These are phyloP conservation scores for Pemphredon lugubris DNA, from an alignment of 2,888 invertebrate genomes.

Conservation along the genomic window DNA sequence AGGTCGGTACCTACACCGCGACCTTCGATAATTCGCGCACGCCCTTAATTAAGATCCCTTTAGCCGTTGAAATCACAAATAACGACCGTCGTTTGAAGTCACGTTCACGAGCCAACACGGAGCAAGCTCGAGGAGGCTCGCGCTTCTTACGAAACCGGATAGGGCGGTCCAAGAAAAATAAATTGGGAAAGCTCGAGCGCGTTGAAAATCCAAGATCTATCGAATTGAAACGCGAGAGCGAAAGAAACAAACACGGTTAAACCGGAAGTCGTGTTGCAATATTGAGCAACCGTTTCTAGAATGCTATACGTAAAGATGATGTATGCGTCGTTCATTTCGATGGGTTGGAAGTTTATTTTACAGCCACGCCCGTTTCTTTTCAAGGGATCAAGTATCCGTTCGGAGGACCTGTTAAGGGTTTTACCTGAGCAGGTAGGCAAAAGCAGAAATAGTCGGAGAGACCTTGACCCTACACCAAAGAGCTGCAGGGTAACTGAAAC, in stretches of 20 bases:
- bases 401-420: slow-evolving; percentile 52
- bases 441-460: slow-evolving; percentile 57
- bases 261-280: too few relatives aligned
- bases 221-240: not conserved
- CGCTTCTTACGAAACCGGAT: slow-evolving; percentile 41
- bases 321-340: not conserved
- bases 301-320: too few relatives aligned
- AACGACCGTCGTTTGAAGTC: slow-evolving; percentile 13
- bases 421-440: slow-evolving; percentile 60
- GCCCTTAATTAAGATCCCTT: slow-evolving; percentile 1
- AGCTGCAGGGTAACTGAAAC: too few relatives aligned
- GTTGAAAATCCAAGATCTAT: not conserved
- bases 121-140: not conserved
- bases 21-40: not conserved
- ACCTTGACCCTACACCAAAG: slow-evolving; percentile 72
- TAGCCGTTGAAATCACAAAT: not conserved
- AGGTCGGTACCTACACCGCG: not conserved
- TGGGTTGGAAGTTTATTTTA: slow-evolving; percentile 4
- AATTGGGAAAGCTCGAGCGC: slow-evolving; percentile 8
- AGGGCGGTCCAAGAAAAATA: slow-evolving; percentile 30
- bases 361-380: not conserved
- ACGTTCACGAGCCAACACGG: slow-evolving; percentile 12
- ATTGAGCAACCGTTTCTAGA: too few relatives aligned
- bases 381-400: not conserved
- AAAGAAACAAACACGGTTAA: not conserved